phyloP scores from a whole-genome alignment of 2,113 vertebrate species.

The Rhinichthys klamathensis region DNA sequence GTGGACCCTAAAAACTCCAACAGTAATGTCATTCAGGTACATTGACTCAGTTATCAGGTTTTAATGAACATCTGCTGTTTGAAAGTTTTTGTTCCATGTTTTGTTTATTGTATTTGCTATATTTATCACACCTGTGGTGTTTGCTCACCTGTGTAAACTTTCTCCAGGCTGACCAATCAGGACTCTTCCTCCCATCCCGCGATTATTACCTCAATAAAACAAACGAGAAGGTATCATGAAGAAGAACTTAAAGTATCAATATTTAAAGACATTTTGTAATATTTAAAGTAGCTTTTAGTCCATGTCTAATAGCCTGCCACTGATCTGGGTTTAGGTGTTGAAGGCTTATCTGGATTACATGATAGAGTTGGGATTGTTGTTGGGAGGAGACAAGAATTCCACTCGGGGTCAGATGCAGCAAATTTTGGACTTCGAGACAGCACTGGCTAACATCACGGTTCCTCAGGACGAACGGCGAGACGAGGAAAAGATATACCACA shows the following conservation, averaged over 20 bases:
- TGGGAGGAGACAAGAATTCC: conserved; percentile 80
- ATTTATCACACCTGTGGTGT: conserved; percentile 10
- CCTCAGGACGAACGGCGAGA: conserved; percentile 94
- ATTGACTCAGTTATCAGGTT: background rate
- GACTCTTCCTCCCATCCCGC: conserved; percentile 92
- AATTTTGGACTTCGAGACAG: conserved; percentile 89
- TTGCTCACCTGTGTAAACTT: conserved; percentile 27
- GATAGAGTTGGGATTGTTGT: conserved; percentile 90
- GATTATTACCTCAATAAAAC: conserved; percentile 98
- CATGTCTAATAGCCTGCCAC: background rate
- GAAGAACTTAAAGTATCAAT: background rate
- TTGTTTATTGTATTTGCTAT: background rate
- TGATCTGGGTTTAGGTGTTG: conserved; percentile 79
- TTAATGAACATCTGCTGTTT: background rate
- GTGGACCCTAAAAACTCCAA: conserved; percentile 96
- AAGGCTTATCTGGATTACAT: conserved; percentile 93
- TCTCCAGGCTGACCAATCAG: conserved; percentile 93
- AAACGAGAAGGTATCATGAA: conserved; percentile 87
- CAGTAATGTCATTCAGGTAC: conserved; percentile 95
- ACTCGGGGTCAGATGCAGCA: conserved; percentile 87
- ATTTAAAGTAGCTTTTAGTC: background rate
- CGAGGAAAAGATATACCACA: conserved; percentile 97
- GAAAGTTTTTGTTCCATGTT: background rate
- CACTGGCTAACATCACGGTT: conserved; percentile 91
- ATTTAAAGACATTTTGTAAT: no score